Evolutionary conservation across 2,888 invertebrate genomes (phyloP), one percentile per base, ranked within the genome.

Genomic region (Creontiades dilutus): DNA sequence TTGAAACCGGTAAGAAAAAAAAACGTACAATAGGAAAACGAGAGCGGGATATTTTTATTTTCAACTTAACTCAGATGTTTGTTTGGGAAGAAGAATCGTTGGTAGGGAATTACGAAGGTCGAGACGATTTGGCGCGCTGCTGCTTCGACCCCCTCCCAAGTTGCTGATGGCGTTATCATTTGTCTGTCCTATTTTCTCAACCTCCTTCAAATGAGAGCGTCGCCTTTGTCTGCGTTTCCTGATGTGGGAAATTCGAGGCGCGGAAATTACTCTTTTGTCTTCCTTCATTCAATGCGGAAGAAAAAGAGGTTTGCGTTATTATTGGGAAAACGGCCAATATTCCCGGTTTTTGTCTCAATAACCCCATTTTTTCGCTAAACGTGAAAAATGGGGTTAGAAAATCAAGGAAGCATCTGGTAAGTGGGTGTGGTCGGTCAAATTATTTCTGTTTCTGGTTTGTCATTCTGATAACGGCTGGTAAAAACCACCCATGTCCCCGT

Each of bases 51-150:
- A 16, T n/a, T 57, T n/a, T 57, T 57, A 57, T 57, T 57, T 16
- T 14, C n/a, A 57, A 0, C n/a, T 16, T n/a, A 57, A 5, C 57
- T 37, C 37, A 37, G 57, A 16, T n/a, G n/a, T n/a, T 14, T 57
- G 57, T 14, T n/a, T n/a, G 57, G 0, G 57, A 57, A 16, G 57
- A 57, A n/a, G 14, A 57, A n/a, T 57, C 16, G 19, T 16, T 5
- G 57, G 57, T 16, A 57, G 57, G 57, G n/a, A 57, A 57, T 57
- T 57, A 57, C 57, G 19, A 57, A 57, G 57, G 57, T 57, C n/a
- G 57, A n/a, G 57, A 57, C 57, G 57, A 2, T 57, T 57, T 57
- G 57, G 57, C 57, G 16, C 57, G 14, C 14, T 16, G n/a, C 16
- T 16, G 37, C 37, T 2, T 37, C 37, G 2, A 37, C 37, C 57